Evolutionary conservation across 2,797 vertebrate species (phyloP), one percentile per base, ranked within the genome.

Genomic region (Garrulus glandarius): DNA sequence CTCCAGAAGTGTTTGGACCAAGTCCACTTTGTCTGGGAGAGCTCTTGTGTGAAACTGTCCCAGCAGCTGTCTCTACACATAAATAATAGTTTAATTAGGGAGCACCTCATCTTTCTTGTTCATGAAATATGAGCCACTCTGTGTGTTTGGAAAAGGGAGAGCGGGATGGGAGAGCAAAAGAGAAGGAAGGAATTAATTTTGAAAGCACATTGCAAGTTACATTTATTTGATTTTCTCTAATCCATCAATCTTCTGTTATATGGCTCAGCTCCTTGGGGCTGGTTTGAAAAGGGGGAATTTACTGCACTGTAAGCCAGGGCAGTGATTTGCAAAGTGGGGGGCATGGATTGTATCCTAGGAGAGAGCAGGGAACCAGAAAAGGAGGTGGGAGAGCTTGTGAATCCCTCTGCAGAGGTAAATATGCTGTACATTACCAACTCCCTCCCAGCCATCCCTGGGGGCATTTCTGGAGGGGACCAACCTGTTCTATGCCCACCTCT

Each of bases 321-420:
- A 57, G 84, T 37, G 67, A 84, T 82, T 57, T 65, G 60, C 74
- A 44, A 71, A 92, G 79, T 9, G 10, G 22, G 29, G 60, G 52
- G 53, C n/a, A 72, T 21, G 30, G 29, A 57, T 23, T 43, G 80
- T 90, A 55, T 94, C 90, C 85, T 93, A 81, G 93, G 92, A 95
- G 89, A 89, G 85, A 83, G 71, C 93, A 91, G 9, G 83, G 69
- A 81, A 27, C 63, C 82, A 93, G 92, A 85, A 96, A 77, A 88
- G 41, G 32, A 65, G 16, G 2, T 44, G 29, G 36, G 11, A 46
- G 36, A 90, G 64, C 37, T 64, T 21, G 49, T 23, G 75, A 67
- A 36, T 64, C 37, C 22, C 64, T 37, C 23, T 2, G 3, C 68
- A 52, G 89, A 65, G 34, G 19, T 57, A n/a, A 57, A 52, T 27